Base-by-base conservation (phyloP, 1,140 invertebrate genomes). In the Cryptotermes secundus region DNA sequence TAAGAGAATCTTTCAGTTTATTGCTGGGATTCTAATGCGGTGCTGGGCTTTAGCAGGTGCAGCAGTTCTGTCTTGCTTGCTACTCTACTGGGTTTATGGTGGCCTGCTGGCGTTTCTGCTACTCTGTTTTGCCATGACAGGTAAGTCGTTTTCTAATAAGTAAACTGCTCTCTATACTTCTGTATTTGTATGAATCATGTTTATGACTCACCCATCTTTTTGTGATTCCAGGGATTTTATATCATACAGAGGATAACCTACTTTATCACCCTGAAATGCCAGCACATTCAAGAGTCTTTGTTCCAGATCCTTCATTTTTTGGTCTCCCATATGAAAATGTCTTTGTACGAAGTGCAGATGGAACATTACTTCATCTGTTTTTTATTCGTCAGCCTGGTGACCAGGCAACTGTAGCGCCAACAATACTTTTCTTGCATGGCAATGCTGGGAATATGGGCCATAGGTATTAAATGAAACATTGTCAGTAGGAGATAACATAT, bases 371-470 rank as follows among this genome's bases (percentile, higher is more conserved):
- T 83, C 96, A 98, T 88, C 93, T 96, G 87, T 97, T 97, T 88
- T 94, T 98, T 86, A 95, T 99, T 84, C 93, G 94, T 88, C 97
- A 98, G 89, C 90, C 93, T 14, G 92, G 92, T 83, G 93, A 94
- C 72, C 92, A 92, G 85, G 92, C 92, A 84, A 91, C 92, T 85
- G 89, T 90, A 72, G 92, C 92, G 81, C 95, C 96, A 2, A 98
- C 97, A 2, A 90, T 99, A 86, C 89, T 99, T 31, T 98, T 96
- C 90, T 94, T 99, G 82, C 97, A 99, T 92, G 97, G 97, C 16
- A 99, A 99, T 94, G 97, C 97, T 85, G 97, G 97, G 31, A 99
- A 99, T 89, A 97, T 99, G 92, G 97, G 97, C 1, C 97, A 98
- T 89, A 94, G 96, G 95, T 96, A 86, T 82, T 81, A 42, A 45